Conservation (phyloP, 2,113 vertebrate species). For the Campylorhamphus procurvoides region DNA sequence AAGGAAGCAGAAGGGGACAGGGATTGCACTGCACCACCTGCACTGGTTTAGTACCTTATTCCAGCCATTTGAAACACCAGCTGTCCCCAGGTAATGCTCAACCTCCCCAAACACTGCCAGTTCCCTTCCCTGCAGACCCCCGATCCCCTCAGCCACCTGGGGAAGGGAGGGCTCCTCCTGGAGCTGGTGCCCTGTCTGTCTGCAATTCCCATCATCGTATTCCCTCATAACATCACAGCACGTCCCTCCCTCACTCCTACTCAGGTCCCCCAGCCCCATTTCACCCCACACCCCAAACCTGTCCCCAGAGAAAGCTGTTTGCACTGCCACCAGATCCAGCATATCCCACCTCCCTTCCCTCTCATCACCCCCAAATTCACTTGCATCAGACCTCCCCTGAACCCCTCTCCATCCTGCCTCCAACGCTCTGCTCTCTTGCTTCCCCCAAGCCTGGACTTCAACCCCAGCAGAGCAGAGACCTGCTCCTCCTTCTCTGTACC, state of each 20-base stretch:
- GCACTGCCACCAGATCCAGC: background rate
- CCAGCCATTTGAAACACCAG: background rate
- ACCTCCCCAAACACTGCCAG: background rate
- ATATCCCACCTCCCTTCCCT: background rate
- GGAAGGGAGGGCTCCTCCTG: no score
- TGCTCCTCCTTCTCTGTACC: background rate
- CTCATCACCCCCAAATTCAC: background rate
- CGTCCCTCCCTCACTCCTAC: accelerated
- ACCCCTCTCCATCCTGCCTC: background rate
- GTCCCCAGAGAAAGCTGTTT: background rate
- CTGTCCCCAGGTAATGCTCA: background rate
- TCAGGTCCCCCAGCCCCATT: background rate
- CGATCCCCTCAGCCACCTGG: background rate
- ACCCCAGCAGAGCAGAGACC: background rate
- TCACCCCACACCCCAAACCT: background rate
- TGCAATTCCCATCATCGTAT: accelerated
- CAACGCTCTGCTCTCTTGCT: background rate
- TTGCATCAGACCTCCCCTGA: background rate
- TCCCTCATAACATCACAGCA: accelerated
- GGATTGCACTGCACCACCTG: background rate
- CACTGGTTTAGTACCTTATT: background rate
- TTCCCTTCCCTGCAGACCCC: background rate
- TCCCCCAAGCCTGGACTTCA: background rate
- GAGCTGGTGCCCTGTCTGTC: background rate
- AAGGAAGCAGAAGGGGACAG: background rate